Percentiles rank a stretch among this genome's conserved stretches.
These are phyloP conservation scores for Oenanthe oenanthe DNA, from an alignment of 2,113 vertebrate genomes.

Conservation along the genomic window DNA sequence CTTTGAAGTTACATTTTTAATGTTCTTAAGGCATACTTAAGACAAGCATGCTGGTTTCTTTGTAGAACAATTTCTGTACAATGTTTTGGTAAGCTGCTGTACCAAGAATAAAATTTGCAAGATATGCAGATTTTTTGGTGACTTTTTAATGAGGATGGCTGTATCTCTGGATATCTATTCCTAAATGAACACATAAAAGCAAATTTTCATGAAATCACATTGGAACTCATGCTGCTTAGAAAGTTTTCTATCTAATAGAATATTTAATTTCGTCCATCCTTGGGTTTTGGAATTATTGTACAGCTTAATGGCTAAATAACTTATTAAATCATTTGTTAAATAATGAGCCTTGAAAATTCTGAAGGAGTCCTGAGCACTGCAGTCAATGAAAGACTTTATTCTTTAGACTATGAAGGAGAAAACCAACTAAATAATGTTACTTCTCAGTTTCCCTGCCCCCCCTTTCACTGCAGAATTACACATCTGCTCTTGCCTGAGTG, in stretches of 20 bases:
- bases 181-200: neutral
- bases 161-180: neutral
- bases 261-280: neutral
- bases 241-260: neutral
- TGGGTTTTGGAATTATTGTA: neutral
- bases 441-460: conserved; percentile 11
- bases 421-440: conserved; percentile 16
- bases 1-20: neutral
- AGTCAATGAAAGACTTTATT: conserved; percentile 47
- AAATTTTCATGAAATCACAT: neutral
- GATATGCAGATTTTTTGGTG: neutral
- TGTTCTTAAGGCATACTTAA: neutral
- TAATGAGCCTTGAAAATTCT: conserved; percentile 56
- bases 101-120: neutral
- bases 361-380: neutral
- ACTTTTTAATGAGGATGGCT: neutral
- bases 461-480: neutral
- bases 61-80: neutral
- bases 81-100: neutral
- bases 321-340: conserved; percentile 13
- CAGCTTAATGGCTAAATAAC: neutral
- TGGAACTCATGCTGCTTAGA: neutral
- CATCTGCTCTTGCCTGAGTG: conserved; percentile 19
- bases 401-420: neutral
- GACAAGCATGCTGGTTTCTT: neutral